Conservation (phyloP, 2,888 invertebrate species). For the Geotrupes spiniger region DNA sequence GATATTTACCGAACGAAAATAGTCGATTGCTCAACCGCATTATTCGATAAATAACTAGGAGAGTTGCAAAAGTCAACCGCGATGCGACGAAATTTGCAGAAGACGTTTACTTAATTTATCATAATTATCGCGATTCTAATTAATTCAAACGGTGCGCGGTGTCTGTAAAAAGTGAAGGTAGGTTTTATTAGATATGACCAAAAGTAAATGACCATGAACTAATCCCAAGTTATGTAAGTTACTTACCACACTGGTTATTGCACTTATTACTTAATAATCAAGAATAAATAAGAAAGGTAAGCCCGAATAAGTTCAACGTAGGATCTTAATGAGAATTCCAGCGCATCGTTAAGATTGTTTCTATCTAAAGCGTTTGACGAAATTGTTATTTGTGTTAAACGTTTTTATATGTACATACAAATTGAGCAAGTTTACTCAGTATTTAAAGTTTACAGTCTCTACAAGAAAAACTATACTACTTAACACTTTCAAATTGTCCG, state of each 20-base stretch:
- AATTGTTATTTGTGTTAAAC: too few relatives aligned
- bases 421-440: too few relatives aligned
- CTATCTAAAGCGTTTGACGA: too few relatives aligned
- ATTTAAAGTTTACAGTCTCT: too few relatives aligned
- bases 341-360: too few relatives aligned
- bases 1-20: slow-evolving; percentile 4
- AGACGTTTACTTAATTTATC: background rate
- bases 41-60: too few relatives aligned
- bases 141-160: slow-evolving; percentile 1
- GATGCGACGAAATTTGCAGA: background rate
- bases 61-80: too few relatives aligned
- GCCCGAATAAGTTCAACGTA: background rate
- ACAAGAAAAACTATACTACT: too few relatives aligned
- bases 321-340: background rate
- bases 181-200: slow-evolving; percentile 16
- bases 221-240: slow-evolving; percentile 28
- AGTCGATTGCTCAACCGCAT: background rate
- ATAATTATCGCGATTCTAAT: background rate
- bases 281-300: slow-evolving; percentile 9
- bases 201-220: slow-evolving; percentile 35
- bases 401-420: too few relatives aligned
- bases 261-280: slow-evolving; percentile 30
- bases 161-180: slow-evolving; percentile 7
- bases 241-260: slow-evolving; percentile 41
- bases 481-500: too few relatives aligned